Base-by-base conservation (phyloP, 1,140 invertebrate genomes). In the Lepidotrigona ventralis region DNA sequence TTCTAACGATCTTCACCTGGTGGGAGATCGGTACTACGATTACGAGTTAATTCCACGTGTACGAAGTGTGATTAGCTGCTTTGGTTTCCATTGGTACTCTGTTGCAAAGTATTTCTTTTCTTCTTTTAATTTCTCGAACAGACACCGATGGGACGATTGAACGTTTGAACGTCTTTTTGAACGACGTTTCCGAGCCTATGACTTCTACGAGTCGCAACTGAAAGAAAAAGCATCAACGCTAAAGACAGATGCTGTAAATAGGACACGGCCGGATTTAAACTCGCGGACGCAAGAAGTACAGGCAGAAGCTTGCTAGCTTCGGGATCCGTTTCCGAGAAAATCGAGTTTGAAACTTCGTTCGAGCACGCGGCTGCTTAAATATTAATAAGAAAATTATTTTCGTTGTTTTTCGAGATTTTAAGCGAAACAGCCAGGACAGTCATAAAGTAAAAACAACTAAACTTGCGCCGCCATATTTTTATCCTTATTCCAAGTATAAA, bases 11-110 rank as follows among this genome's bases (percentile, higher is more conserved):
- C 23, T 6, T 0, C 0, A 71, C 54, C 69, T 79, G 3, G 1
- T n/a, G 51, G 23, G 8, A 54, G 33, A n/a, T 19, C 26, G 77
- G 78, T 86, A 83, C 64, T 63, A 63, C 60, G 51, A 63, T 86
- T 86, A 72, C 60, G 56, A 70, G 78, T 29, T 58, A 39, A 26
- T 63, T 4, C 33, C 17, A 14, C 66, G 33, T 29, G 17, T 11
- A 39, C 29, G 19, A 69, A n/a, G 39, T 39, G 33, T 1, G 15
- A 46, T n/a, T 14, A 46, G 8, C 0, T 23, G 11, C 19, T n/a
- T 69, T 68, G 17, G 3, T 21, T 69, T 23, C 23, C 12, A 8
- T 64, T 29, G 5, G 23, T 14, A 4, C 23, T 14, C 23, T n/a
- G 12, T 60, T 60, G 23, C 1, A 23, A 23, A n/a, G 11, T 14